Base-by-base conservation (phyloP, 2,888 invertebrate genomes). In the Erannis defoliaria region DNA sequence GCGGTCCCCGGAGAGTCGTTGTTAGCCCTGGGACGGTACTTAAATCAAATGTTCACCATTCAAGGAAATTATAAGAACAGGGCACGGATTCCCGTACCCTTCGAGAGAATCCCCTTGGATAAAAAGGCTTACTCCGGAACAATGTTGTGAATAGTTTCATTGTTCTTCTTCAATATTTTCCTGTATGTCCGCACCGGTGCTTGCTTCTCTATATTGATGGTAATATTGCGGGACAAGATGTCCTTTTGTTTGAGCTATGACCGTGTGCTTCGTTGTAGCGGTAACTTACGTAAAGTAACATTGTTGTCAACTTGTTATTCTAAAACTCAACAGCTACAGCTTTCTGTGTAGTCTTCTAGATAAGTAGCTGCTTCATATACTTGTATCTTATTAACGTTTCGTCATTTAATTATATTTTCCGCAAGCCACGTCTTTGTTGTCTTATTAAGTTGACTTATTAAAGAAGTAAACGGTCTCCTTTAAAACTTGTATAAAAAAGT, bases 31-130 rank as follows among this genome's bases (percentile, higher is more conserved):
- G 89, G 90, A 88, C 88, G 88, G 88, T 89, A 88, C 90, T 91
- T 91, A 89, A 90, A 90, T 91, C 90, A 91, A 91, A 91, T 89
- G 90, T 87, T 89, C 88, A 85, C 87, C 86, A 86, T 90, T 90
- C 87, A 86, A 87, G 88, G 86, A 89, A 91, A 91, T 91, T 91
- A 89, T 89, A 89, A 91, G 89, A 90, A 87, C 84, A 86, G 79
- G 77, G 82, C 83, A 85, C 80, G 87, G 86, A 87, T 86, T 86
- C 81, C 76, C 74, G 74, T 78, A 73, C 81, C 81, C 83, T 84
- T 76, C 62, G 75, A 78, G 75, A 76, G 75, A 79, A 84, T 82
- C 80, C 77, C 73, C 73, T 72, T 59, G 82, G 83, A 86, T 88
- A 88, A 86, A 86, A 87, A 81, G 84, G 82, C 84, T 87, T 85